phyloP scores from a whole-genome alignment of 2,113 vertebrate genomes.

The Pao palembangensis region DNA sequence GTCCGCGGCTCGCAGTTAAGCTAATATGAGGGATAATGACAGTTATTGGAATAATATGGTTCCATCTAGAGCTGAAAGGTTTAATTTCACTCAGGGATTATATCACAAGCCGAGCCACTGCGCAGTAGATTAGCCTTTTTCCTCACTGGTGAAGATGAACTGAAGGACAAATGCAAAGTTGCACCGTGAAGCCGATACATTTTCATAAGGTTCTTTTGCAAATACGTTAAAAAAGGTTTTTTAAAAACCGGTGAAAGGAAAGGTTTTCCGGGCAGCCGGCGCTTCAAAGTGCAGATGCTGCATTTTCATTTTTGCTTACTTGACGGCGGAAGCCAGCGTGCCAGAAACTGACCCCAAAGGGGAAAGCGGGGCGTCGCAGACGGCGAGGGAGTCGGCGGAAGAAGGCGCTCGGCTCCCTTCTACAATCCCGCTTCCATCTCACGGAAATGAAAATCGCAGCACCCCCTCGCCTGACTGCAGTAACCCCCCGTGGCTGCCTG shows the following conservation, averaged over 20 bases:
- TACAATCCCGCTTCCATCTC: too few relatives aligned
- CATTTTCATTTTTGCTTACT: background rate
- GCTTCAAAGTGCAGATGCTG: background rate
- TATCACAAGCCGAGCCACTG: conserved; percentile 30
- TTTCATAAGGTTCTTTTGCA: too few relatives aligned
- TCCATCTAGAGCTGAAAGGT: conserved; percentile 33
- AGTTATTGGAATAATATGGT: conserved; percentile 50
- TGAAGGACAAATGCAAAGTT: background rate
- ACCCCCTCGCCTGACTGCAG: too few relatives aligned
- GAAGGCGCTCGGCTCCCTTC: too few relatives aligned
- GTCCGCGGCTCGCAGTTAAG: conserved; percentile 37
- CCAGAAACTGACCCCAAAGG: background rate
- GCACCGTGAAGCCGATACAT: background rate
- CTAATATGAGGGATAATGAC: conserved; percentile 50
- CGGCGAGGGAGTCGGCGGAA: too few relatives aligned
- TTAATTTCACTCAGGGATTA: conserved; percentile 50
- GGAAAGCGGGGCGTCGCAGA: background rate
- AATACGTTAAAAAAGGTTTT: background rate
- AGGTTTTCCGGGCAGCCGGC: background rate
- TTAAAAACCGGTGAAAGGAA: too few relatives aligned
- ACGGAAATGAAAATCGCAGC: too few relatives aligned
- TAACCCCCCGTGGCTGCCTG: too few relatives aligned
- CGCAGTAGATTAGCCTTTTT: conserved; percentile 9
- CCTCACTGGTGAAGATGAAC: background rate
- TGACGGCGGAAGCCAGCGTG: background rate